A percentile compares a stretch with the other conserved stretches of the same genome.
phyloP scores from a whole-genome alignment of 2,888 invertebrate species.

The Andrena praecox region DNA sequence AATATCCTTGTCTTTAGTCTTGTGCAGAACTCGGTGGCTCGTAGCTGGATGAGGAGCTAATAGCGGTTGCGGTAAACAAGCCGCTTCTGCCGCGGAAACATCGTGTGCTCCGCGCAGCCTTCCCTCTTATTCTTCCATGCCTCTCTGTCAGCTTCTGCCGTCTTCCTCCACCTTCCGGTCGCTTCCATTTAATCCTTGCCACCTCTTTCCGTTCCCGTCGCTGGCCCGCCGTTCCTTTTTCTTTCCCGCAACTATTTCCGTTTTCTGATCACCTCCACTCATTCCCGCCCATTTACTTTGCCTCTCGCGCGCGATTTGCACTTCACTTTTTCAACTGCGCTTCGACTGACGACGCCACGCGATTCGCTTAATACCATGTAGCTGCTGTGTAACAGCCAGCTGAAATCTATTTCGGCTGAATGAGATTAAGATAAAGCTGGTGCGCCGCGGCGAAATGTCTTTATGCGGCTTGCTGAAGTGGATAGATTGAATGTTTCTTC shows the following conservation, averaged over 20 bases:
- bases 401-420: slow-evolving; percentile 30
- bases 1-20: slow-evolving; percentile 79
- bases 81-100: slow-evolving; percentile 76
- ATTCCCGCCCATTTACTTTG: slow-evolving; percentile 38
- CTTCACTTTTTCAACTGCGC: slow-evolving; percentile 19
- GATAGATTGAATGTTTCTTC: too few relatives aligned
- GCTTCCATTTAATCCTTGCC: slow-evolving; percentile 56
- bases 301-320: slow-evolving; percentile 12
- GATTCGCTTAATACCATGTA: slow-evolving; percentile 43
- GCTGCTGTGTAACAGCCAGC: slow-evolving; percentile 7
- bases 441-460: background rate
- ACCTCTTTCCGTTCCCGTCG: slow-evolving; percentile 19
- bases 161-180: slow-evolving; percentile 53
- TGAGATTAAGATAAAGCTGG: slow-evolving; percentile 14
- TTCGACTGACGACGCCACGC: slow-evolving; percentile 7
- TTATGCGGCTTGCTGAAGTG: too few relatives aligned
- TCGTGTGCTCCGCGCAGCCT: slow-evolving; percentile 65
- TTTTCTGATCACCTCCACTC: slow-evolving; percentile 49
- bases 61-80: slow-evolving; percentile 80
- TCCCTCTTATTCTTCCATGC: slow-evolving; percentile 61
- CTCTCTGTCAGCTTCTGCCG: slow-evolving; percentile 43
- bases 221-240: slow-evolving; percentile 16
- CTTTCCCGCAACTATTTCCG: slow-evolving; percentile 58
- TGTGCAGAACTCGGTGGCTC: slow-evolving; percentile 58
- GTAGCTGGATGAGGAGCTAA: slow-evolving; percentile 74